Percentiles rank a stretch among this genome's conserved stretches.
Evolutionary conservation across 2,797 vertebrate species (phyloP).

Genomic region (Setipinna tenuifilis): DNA sequence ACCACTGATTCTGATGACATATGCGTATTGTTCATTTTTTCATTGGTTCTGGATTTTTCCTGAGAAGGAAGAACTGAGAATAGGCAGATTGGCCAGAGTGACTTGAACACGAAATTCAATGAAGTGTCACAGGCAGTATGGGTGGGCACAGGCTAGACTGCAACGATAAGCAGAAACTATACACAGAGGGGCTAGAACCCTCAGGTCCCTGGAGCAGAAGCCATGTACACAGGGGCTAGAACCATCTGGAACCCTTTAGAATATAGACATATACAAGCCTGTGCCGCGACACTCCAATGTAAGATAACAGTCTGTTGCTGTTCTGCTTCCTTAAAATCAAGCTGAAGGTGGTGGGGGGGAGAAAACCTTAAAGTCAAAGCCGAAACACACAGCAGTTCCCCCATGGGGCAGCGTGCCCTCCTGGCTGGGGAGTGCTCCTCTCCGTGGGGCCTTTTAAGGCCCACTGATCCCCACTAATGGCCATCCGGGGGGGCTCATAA

Average conservation of each 20-base stretch:
- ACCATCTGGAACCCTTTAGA: not conserved
- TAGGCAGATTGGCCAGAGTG: no score
- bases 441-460: slow-evolving; percentile 25
- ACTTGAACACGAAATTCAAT: no score
- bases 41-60: no score
- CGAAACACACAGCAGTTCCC: not conserved
- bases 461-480: slow-evolving; percentile 40
- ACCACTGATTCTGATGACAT: no score
- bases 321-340: not conserved
- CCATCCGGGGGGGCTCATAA: slow-evolving; percentile 46
- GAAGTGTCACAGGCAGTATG: no score
- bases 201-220: no score
- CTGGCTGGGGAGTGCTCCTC: not conserved
- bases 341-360: no score
- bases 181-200: not conserved
- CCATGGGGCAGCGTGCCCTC: not conserved
- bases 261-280: not conserved
- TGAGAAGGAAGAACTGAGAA: no score
- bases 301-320: not conserved
- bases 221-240: not conserved
- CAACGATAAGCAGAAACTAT: not conserved
- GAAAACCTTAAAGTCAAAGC: not conserved
- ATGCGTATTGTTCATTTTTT: no score
- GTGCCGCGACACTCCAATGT: not conserved
- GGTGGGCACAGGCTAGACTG: no score